These are phyloP conservation scores for Lysandra coridon DNA, from an alignment of 2,888 invertebrate genomes.

Conservation along the genomic window DNA sequence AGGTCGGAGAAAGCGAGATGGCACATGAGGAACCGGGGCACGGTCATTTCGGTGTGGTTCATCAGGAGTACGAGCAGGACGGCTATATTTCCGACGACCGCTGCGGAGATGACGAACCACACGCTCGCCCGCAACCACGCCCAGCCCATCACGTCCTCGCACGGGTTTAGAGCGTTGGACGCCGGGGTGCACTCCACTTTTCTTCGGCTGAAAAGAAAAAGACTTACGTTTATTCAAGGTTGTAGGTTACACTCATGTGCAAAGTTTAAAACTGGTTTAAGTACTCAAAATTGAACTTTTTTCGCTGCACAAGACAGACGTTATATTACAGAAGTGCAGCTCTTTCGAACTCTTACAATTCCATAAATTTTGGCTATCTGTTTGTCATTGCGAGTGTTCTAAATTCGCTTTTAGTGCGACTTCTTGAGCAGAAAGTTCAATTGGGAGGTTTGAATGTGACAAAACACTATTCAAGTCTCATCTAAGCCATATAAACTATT, in stretches of 20 bases:
- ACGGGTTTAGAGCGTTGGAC: conserved; percentile 91
- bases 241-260: too few species aligned
- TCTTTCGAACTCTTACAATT: too few species aligned
- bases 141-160: conserved; percentile 94
- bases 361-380: too few species aligned
- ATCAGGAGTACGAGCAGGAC: conserved; percentile 89
- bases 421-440: too few species aligned
- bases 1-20: conserved; percentile 94
- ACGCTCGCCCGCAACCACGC: conserved; percentile 88
- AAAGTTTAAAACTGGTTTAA: background rate
- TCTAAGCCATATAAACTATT: too few species aligned
- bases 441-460: too few species aligned
- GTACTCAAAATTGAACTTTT: too few species aligned
- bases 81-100: conserved; percentile 90
- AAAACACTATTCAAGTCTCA: too few species aligned
- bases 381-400: too few species aligned
- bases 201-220: conserved; percentile 52
- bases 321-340: too few species aligned
- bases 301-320: too few species aligned
- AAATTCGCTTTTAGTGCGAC: too few species aligned
- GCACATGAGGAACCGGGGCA: conserved; percentile 74
- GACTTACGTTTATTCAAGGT: background rate
- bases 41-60: conserved; percentile 73
- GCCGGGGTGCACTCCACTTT: conserved; percentile 85
- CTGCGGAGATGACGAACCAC: conserved; percentile 91